These are phyloP conservation scores for Pseudorhombus dupliciocellatus DNA, from an alignment of 2,113 vertebrate genomes.

Conservation along the genomic window DNA sequence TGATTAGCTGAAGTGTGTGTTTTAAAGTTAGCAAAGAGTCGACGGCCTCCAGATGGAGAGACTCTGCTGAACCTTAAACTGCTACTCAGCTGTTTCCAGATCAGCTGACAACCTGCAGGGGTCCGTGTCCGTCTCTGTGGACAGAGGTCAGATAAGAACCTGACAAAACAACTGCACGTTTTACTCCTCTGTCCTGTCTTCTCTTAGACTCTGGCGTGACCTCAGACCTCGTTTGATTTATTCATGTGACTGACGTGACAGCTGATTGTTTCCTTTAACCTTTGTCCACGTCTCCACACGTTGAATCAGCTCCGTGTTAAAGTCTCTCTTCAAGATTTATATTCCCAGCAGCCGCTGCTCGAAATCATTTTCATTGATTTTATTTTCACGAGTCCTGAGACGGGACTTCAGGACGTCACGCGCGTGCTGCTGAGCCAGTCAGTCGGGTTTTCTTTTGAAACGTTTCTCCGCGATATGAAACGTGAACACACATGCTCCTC, in stretches of 20 bases:
- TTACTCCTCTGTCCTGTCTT: no score
- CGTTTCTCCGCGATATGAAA: not conserved
- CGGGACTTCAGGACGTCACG: constrained; percentile 5
- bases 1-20: no score
- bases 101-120: no score
- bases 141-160: no score
- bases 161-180: no score
- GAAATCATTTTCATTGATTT: constrained; percentile 10
- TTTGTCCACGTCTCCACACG: not conserved
- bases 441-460: not conserved
- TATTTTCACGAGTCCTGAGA: not conserved
- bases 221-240: no score
- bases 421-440: constrained; percentile 10
- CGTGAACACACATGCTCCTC: constrained; percentile 19
- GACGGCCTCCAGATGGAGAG: not conserved
- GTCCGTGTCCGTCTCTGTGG: no score
- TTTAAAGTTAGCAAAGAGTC: no score
- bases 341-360: not conserved
- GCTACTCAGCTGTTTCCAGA: no score
- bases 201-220: no score
- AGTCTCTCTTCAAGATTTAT: not conserved
- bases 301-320: not conserved
- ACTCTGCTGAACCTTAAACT: no score
- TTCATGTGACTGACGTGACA: not conserved
- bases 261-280: not conserved